Percentiles rank a stretch among this genome's conserved stretches.
Evolutionary conservation across 2,888 invertebrate genomes (phyloP).

Genomic region (Panzeria rudis): DNA sequence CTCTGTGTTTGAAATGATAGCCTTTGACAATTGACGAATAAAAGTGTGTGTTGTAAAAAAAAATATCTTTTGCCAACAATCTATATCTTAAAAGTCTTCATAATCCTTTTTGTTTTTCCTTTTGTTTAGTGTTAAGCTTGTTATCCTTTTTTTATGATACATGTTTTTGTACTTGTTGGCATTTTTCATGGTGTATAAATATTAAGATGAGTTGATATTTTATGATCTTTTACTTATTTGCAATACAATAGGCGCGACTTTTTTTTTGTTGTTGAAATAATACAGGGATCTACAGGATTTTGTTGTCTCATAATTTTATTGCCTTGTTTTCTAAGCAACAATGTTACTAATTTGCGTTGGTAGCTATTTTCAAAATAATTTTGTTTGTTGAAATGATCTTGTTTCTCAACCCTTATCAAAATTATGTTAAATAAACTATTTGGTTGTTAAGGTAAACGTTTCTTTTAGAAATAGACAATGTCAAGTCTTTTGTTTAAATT

Average conservation of each 20-base stretch:
- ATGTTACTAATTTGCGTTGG: constrained; percentile 70
- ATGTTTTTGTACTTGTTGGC: constrained; percentile 55
- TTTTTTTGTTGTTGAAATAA: constrained; percentile 64
- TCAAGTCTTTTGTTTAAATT: constrained; percentile 59
- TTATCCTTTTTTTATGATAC: constrained; percentile 66
- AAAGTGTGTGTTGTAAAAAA: constrained; percentile 62
- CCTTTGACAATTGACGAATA: constrained; percentile 71
- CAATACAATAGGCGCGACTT: constrained; percentile 68
- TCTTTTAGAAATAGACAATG: background rate
- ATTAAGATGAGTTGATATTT: constrained; percentile 63
- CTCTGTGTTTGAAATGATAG: constrained; percentile 38
- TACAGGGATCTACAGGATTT: constrained; percentile 53
- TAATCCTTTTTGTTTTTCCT: constrained; percentile 57
- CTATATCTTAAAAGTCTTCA: constrained; percentile 40
- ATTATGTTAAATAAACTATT: constrained; percentile 53
- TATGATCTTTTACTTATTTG: constrained; percentile 48
- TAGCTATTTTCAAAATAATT: constrained; percentile 26
- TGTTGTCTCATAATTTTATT: constrained; percentile 59
- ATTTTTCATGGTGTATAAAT: constrained; percentile 62
- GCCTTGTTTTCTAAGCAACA: constrained; percentile 60
- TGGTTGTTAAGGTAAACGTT: constrained; percentile 8
- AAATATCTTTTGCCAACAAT: constrained; percentile 62
- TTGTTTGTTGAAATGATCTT: constrained; percentile 55
- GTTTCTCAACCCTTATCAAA: constrained; percentile 56
- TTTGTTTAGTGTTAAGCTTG: constrained; percentile 48